These are phyloP conservation scores for Centroberyx gerrardi DNA, from an alignment of 2,797 vertebrate species.

Conservation along the genomic window DNA sequence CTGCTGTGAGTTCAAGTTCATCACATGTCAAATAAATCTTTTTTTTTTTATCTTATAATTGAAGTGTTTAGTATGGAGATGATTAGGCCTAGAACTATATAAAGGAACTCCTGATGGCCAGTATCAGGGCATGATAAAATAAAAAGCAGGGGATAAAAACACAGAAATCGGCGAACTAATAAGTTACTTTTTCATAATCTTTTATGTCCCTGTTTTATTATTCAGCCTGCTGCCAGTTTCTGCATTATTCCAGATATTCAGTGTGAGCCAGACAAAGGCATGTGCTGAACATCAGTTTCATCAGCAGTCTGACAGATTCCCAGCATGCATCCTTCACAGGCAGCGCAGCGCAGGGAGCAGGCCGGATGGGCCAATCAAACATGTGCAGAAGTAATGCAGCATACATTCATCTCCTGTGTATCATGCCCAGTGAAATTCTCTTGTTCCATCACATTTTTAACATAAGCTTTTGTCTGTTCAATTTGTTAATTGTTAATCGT, in stretches of 20 bases:
- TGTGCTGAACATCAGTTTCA: constrained; percentile 54
- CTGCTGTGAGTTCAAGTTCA: constrained; percentile 26
- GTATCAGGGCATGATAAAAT: constrained; percentile 21
- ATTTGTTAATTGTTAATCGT: not conserved
- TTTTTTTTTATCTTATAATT: constrained; percentile 46
- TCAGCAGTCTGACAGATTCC: constrained; percentile 47
- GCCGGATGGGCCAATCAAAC: constrained; percentile 49
- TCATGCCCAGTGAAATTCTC: not conserved
- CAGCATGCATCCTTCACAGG: constrained; percentile 38
- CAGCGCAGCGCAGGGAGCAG: constrained; percentile 42
- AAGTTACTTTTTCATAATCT: constrained; percentile 16
- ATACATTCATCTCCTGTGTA: constrained; percentile 3
- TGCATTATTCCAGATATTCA: constrained; percentile 5
- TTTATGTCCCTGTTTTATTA: constrained; percentile 26
- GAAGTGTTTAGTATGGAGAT: constrained; percentile 37
- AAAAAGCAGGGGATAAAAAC: constrained; percentile 32
- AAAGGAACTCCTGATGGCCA: constrained; percentile 43
- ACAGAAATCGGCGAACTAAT: constrained; percentile 25
- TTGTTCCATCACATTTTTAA: not conserved
- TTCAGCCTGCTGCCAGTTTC: constrained; percentile 25
- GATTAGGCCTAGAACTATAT: constrained; percentile 21
- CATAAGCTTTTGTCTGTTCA: not conserved
- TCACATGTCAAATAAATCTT: constrained; percentile 19
- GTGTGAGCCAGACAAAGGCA: constrained; percentile 31
- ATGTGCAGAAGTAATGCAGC: constrained; percentile 8